phyloP scores from a whole-genome alignment of 2,113 vertebrate genomes.

The Tauraco erythrolophus region DNA sequence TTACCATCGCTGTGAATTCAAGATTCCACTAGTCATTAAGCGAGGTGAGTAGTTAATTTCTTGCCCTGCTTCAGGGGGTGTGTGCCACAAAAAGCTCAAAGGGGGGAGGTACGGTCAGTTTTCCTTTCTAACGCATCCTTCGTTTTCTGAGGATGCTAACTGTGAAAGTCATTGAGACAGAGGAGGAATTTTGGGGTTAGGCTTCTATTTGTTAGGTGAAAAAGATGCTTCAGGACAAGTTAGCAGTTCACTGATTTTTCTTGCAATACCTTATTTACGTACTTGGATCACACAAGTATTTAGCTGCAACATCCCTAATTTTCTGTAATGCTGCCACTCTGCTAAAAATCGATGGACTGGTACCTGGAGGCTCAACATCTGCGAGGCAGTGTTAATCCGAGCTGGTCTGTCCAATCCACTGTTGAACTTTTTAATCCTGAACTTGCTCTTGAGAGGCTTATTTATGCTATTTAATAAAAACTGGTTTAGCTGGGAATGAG shows the following conservation, averaged over 20 bases:
- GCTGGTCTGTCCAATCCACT: neutral
- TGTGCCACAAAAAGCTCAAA: neutral
- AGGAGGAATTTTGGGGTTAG: neutral
- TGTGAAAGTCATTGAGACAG: neutral
- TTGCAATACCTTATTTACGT: neutral
- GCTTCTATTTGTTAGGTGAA: neutral
- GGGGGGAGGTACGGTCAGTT: neutral
- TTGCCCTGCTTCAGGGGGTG: neutral
- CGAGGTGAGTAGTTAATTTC: constrained; percentile 81
- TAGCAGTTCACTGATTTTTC: neutral
- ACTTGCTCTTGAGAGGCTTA: neutral
- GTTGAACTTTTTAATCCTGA: neutral
- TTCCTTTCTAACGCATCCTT: neutral
- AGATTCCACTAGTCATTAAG: constrained; percentile 93
- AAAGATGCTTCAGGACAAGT: neutral
- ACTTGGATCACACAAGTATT: neutral
- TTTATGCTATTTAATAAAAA: neutral
- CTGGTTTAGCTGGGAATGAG: neutral
- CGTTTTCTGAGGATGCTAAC: neutral
- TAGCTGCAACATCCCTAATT: neutral
- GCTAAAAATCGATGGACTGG: neutral
- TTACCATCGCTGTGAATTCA: constrained; percentile 99
- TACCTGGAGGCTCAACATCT: neutral
- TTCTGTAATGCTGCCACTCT: neutral
- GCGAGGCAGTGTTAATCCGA: neutral